A percentile compares a stretch with the other conserved stretches of the same genome.
phyloP scores from a whole-genome alignment of 2,113 vertebrate genomes.

The Xiphophorus maculatus region DNA sequence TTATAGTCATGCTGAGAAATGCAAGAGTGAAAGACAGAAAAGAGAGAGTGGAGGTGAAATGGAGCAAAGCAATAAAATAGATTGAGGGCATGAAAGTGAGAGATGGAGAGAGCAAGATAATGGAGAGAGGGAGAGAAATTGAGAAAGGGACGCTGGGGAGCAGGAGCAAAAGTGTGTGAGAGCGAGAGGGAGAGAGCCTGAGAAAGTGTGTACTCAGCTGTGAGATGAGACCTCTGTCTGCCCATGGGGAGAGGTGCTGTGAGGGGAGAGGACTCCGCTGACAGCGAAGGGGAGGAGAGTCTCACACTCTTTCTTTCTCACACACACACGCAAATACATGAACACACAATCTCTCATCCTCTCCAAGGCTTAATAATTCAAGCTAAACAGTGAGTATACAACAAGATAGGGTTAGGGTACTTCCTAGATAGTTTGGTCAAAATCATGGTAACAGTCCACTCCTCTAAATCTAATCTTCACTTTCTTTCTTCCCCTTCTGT shows the following conservation, averaged over 20 bases:
- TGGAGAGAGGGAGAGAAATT: conserved; percentile 75
- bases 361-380: conserved; percentile 51
- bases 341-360: conserved; percentile 23
- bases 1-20: conserved; percentile 34
- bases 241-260: conserved; percentile 69
- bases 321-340: conserved; percentile 5
- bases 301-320: conserved; percentile 36
- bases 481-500: conserved; percentile 50
- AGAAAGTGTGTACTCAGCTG: conserved; percentile 82
- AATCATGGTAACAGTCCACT: conserved; percentile 19
- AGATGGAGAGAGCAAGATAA: conserved; percentile 74
- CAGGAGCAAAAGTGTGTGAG: conserved; percentile 75
- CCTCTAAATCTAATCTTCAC: conserved; percentile 49
- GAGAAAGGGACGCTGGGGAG: conserved; percentile 75
- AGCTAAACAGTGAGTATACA: conserved; percentile 34
- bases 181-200: conserved; percentile 74
- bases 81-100: conserved; percentile 76
- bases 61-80: conserved; percentile 72
- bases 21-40: conserved; percentile 38
- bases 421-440: conserved; percentile 12
- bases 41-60: conserved; percentile 63
- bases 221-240: conserved; percentile 80
- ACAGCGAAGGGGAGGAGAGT: conserved; percentile 60
- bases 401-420: conserved; percentile 1
- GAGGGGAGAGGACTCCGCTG: conserved; percentile 63